Percentiles rank a stretch among this genome's conserved stretches.
phyloP scores from a whole-genome alignment of 2,797 vertebrate species.

The Gila robusta region DNA sequence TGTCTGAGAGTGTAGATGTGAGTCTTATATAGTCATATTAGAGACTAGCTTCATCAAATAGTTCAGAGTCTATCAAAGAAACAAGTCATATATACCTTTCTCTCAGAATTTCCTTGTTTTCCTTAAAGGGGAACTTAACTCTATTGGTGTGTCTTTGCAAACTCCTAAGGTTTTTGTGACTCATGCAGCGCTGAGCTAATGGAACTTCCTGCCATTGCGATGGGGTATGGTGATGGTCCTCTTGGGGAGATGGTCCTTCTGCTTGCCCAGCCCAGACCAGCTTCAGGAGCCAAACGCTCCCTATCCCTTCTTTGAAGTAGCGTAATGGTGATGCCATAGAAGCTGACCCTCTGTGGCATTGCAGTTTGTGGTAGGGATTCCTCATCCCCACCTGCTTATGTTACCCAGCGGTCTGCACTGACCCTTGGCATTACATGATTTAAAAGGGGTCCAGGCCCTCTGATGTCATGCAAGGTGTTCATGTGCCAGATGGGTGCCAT shows the following conservation, averaged over 20 bases:
- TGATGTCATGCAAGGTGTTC: constrained; percentile 59
- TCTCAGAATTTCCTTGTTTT: constrained; percentile 43
- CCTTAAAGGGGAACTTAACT: constrained; percentile 20
- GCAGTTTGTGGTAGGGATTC: constrained; percentile 48
- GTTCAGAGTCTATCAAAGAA: neutral
- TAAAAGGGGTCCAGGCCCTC: constrained; percentile 46
- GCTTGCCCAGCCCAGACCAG: constrained; percentile 40
- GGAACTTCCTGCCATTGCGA: constrained; percentile 59
- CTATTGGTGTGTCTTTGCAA: constrained; percentile 46
- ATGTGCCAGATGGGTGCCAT: constrained; percentile 42
- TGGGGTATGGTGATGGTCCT: constrained; percentile 40
- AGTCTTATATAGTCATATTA: neutral
- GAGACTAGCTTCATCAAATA: neutral
- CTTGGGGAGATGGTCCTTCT: constrained; percentile 44
- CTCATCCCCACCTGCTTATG: constrained; percentile 54
- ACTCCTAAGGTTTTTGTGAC: constrained; percentile 59
- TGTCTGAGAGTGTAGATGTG: neutral
- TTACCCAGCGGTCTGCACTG: constrained; percentile 38
- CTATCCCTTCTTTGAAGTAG: constrained; percentile 25
- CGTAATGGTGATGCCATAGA: constrained; percentile 47
- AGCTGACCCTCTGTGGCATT: constrained; percentile 44
- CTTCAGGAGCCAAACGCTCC: constrained; percentile 42
- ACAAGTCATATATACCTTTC: neutral
- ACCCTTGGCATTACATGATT: constrained; percentile 38
- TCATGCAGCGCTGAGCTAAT: constrained; percentile 65